Evolutionary conservation across 2,888 invertebrate genomes (phyloP), one percentile per base, ranked within the genome.

Genomic region (Mongoloraphidia duomilia): DNA sequence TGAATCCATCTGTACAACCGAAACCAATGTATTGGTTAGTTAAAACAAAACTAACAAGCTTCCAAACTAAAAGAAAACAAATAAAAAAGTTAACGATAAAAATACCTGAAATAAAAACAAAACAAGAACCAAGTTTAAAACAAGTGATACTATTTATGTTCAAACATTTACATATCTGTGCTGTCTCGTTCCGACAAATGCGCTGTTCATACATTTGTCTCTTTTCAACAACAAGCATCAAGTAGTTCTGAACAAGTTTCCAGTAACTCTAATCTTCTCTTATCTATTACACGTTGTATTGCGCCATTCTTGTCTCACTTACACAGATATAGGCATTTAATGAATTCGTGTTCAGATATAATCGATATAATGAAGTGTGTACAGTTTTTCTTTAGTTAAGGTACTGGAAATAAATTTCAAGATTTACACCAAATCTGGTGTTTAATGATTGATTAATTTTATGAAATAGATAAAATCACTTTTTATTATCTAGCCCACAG

Each of bases 121-220:
- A 50, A 35, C 49, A 51, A 52, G 52, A 54, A 54, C 53, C 54
- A 40, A 53, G 54, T 54, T 53, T 53, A 44, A 54, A 54, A 52
- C 54, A 54, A 54, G 54, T 53, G 54, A 54, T 54, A 54, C 51
- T 54, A 54, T 54, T 54, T 54, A 53, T 54, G 54, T 54, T 39
- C 14, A 14, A 14, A 39, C 26, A 26, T 26, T 26, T 26, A 26
- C 26, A 26, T 26, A 26, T 26, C 26, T 1, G 26, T 26, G 26
- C 26, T 26, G 26, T 26, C 26, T 26, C 26, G 26, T 26, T 26
- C 26, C 26, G 26, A 26, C 26, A 26, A 26, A 26, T 26, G 26
- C 26, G 26, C 26, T 26, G 26, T 26, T 26, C 26, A 6, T 26
- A 26, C 26, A 26, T 26, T 26, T 26, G 26, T 26, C 26, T 26